Percentiles rank a stretch among this genome's conserved stretches.
phyloP scores from a whole-genome alignment of 2,888 invertebrate genomes.

The Protophormia terraenovae region DNA sequence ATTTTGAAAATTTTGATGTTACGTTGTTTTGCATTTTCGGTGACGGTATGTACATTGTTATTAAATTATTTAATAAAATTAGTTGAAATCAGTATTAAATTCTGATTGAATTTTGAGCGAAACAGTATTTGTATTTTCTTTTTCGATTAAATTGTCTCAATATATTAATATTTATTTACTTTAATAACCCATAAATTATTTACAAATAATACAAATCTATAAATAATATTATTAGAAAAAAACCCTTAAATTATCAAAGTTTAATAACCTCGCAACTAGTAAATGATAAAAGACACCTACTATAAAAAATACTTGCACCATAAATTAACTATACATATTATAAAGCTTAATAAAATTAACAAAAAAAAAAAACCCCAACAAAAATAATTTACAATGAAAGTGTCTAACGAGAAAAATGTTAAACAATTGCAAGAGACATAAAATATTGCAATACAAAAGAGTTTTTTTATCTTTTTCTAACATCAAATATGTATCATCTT shows the following conservation, averaged over 20 bases:
- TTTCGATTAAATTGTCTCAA: too few species aligned
- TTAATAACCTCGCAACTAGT: not conserved
- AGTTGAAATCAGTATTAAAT: too few species aligned
- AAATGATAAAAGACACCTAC: not conserved
- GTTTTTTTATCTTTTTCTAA: constrained; percentile 9
- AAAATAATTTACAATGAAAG: not conserved
- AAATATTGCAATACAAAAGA: constrained; percentile 19
- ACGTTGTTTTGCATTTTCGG: too few species aligned
- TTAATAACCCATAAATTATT: not conserved
- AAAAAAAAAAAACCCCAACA: not conserved
- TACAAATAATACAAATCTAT: not conserved
- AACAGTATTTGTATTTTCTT: too few species aligned
- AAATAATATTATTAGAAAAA: not conserved
- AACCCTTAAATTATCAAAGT: not conserved
- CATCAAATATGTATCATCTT: constrained; percentile 11
- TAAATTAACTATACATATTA: not conserved
- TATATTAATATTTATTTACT: not conserved
- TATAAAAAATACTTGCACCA: not conserved
- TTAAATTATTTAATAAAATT: too few species aligned
- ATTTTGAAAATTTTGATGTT: too few species aligned
- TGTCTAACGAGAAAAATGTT: not conserved
- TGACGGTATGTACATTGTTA: too few species aligned
- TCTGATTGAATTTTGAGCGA: too few species aligned
- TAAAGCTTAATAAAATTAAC: not conserved
- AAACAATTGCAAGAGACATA: not conserved